Percentiles rank a stretch among this genome's conserved stretches.
Evolutionary conservation across 2,113 vertebrate genomes (phyloP).

Genomic region (Callionymus lyra): DNA sequence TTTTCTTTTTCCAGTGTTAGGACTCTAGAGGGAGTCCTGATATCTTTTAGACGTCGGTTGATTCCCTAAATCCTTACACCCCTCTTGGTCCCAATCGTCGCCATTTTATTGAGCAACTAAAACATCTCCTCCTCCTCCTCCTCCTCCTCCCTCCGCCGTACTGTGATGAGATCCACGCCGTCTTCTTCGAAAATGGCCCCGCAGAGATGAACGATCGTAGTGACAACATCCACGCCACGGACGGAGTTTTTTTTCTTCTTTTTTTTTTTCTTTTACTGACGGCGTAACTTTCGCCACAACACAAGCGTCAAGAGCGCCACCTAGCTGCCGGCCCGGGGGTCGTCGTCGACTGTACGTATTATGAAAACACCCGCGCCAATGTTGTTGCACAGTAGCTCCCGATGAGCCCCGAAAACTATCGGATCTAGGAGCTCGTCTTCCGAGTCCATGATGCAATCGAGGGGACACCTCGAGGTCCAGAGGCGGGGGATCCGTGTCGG

Average conservation of each 20-base stretch:
- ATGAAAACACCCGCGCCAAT: slow-evolving; percentile 65
- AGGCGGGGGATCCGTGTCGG: neutral
- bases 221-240: slow-evolving; percentile 24
- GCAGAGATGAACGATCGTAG: slow-evolving; percentile 1
- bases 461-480: neutral
- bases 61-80: slow-evolving; percentile 16
- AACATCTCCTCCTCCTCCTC: slow-evolving; percentile 17
- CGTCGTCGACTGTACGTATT: slow-evolving; percentile 45
- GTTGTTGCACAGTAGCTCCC: slow-evolving; percentile 47
- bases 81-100: slow-evolving; percentile 47
- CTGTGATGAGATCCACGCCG: slow-evolving; percentile 39
- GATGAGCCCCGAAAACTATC: slow-evolving; percentile 37
- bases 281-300: slow-evolving; percentile 48
- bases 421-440: slow-evolving; percentile 41
- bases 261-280: slow-evolving; percentile 26
- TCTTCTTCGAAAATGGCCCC: slow-evolving; percentile 51
- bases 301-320: slow-evolving; percentile 52
- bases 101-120: slow-evolving; percentile 58
- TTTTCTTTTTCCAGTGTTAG: too few species aligned
- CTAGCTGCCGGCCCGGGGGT: slow-evolving; percentile 52
- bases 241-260: too few species aligned
- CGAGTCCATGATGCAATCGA: slow-evolving; percentile 4
- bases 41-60: slow-evolving; percentile 2
- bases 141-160: slow-evolving; percentile 23
- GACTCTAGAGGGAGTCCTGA: too few species aligned